Base-by-base conservation (phyloP, 2,888 invertebrate genomes). In the Himalopsyche anomala region DNA sequence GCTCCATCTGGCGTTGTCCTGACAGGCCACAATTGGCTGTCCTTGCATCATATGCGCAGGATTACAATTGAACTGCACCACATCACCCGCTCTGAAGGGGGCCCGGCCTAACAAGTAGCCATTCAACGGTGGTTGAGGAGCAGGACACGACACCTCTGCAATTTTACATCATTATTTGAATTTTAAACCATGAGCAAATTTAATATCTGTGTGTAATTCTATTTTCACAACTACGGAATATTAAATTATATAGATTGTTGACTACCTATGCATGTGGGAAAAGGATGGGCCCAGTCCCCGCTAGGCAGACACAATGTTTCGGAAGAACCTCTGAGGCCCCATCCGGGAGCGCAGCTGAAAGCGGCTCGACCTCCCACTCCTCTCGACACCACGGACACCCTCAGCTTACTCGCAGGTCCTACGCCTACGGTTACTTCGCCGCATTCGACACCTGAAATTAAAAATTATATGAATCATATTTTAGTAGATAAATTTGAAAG, bases 31-130 rank as follows among this genome's bases (percentile, higher is more conserved):
- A 89, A 97, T 97, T n/a, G 97, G 97, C 89, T 96, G 95, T 3
- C 98, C 98, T 91, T 97, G 97, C 94, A 98, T 95, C 94, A 98
- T 97, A 91, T 95, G 97, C 89, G 97, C 97, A 11, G 96, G 95
- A 91, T 97, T 96, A 91, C 98, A 98, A 91, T 96, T 96, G 93
- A 97, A 97, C 91, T 97, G 96, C 42, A 97, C 95, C 83, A 97
- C 95, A 91, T 97, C 97, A 0, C 97, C 97, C 15, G 97, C 96
- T 89, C 96, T 94, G 92, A 96, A 97, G 11, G 96, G 96, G 0
- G 95, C 95, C 38, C 94, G 94, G 17, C 96, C 96, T 90, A 96
- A 95, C 87, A 96, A 95, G 91, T 96, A 96, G 82, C 97, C 97
- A 87, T 97, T 95, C 56, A 95, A 94, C 0, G 97, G 97, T 0